Base-by-base conservation (phyloP, 1,140 invertebrate species). In the Microplitis demolitor region DNA sequence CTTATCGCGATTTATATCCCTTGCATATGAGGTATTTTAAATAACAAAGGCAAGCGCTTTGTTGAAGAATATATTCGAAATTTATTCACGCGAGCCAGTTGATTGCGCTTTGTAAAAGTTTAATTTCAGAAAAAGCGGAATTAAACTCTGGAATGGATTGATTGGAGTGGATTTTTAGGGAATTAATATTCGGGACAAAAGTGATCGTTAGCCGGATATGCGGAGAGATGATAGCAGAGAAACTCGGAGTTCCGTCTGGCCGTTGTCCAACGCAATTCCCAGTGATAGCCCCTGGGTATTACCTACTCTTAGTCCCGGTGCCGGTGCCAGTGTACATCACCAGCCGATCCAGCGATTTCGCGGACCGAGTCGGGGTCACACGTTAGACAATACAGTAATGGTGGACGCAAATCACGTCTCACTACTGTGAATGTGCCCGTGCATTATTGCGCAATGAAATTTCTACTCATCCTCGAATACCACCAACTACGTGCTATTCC, bases 321-420 rank as follows among this genome's bases (percentile, higher is more conserved):
- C 60, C 9, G 56, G 24, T 62, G 60, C 60, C 9, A 16, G 24
- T 31, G 60, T 62, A 62, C 60, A 62, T 62, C 60, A 62, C 60
- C 9, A 31, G 60, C 33, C 60, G 14, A 62, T 62, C 60, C 33
- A 13, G 4, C 35, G 60, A 62, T 62, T 62, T 39, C 14, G 60
- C 33, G 33, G 60, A 35, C 5, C 60, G 31, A 14, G 6, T 45
- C 39, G 39, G 60, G 60, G 33, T 62, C 60, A 62, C 33, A 45
- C 39, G 33, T 62, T 62, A 62, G 60, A 62, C 60, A 62, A 62
- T 62, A 62, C 60, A 62, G 60, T 62, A 62, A 62, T 62, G 60
- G 35, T 39, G 14, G 60, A 62, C 60, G 60, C 60, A 62, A 62
- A 62, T 62, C 60, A 62, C 60, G 60, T 62, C 60, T 58, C 34